A percentile compares a stretch with the other conserved stretches of the same genome.
These are phyloP conservation scores for Hemistola chrysoprasaria DNA, from an alignment of 2,888 invertebrate species.

Conservation along the genomic window DNA sequence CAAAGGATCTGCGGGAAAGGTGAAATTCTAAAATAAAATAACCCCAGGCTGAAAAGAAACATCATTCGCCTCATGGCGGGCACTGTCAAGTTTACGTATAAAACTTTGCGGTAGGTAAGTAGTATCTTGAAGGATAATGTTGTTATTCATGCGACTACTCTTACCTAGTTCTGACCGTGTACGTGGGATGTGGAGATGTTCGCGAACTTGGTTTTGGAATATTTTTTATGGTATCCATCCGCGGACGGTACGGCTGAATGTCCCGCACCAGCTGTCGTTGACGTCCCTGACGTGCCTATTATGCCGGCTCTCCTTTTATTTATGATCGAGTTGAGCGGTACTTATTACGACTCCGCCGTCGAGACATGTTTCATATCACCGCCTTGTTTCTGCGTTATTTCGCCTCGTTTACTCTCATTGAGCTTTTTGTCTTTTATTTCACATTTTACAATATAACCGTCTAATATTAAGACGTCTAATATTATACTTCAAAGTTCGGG, in stretches of 20 bases:
- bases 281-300: constrained; percentile 63
- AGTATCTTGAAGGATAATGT: constrained; percentile 33
- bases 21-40: constrained; percentile 54
- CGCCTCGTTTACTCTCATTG: constrained; percentile 58
- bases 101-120: constrained; percentile 37
- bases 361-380: constrained; percentile 66
- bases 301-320: constrained; percentile 69
- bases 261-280: constrained; percentile 66
- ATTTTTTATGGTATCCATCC: constrained; percentile 50
- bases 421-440: constrained; percentile 49
- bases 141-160: constrained; percentile 41
- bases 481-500: not conserved
- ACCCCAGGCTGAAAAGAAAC: constrained; percentile 28
- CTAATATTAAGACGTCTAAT: constrained; percentile 4
- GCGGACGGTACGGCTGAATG: constrained; percentile 49
- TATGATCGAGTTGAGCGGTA: constrained; percentile 71
- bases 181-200: constrained; percentile 26
- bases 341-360: constrained; percentile 66
- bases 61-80: constrained; percentile 30
- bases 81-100: constrained; percentile 34
- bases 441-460: constrained; percentile 30
- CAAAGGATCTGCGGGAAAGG: constrained; percentile 57
- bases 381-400: constrained; percentile 52
- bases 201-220: constrained; percentile 35
- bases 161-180: constrained; percentile 23